Base-by-base conservation (phyloP, 2,113 vertebrate genomes). In the Tapirus terrestris region DNA sequence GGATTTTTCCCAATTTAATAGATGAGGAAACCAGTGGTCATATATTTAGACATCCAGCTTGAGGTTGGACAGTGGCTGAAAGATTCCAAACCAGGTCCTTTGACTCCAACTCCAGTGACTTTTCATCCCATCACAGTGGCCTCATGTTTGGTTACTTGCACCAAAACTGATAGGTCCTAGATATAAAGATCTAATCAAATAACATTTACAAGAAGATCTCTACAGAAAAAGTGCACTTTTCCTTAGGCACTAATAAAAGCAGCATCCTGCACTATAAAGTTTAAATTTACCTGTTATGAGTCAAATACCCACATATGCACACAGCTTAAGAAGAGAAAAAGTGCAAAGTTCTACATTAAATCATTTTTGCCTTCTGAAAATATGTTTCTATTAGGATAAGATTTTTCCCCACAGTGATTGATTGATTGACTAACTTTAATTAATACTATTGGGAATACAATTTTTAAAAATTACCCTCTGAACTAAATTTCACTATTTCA, bases 401-500 rank as follows among this genome's bases (percentile, higher is more conserved):
- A 58, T 83, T 94, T 92, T 67, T 31, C 6, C 39, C 39, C 6
- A 63, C 16, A 20, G 13, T 77, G 27, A 90, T 75, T 48, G 27
- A 90, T 75, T 48, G 27, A 94, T 39, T 86, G 25, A 89, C 70
- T 92, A 72, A 90, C 60, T 88, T 80, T 84, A 95, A 88, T 83
- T 84, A 97, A 88, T 68, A 79, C 45, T 75, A 61, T 60, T n/a
- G 61, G 67, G 36, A 80, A 63, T 80, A 65, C n/a, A 36, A 83
- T 80, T 90, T 94, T 83, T 23, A 29, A 96, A 90, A 79, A 83
- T 53, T 51, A n/a, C 51, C 68, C 75, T 94, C 27, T 56, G 92
- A 76, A 81, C 70, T 93, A 86, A 89, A 91, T 89, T 89, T 97
- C 70, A 72, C 33, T 20, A 58, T 93, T 87, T 83, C 82, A 93